Evolutionary conservation across 2,888 invertebrate species (phyloP), one percentile per base, ranked within the genome.

Genomic region (Drosophila atroscutellata): DNA sequence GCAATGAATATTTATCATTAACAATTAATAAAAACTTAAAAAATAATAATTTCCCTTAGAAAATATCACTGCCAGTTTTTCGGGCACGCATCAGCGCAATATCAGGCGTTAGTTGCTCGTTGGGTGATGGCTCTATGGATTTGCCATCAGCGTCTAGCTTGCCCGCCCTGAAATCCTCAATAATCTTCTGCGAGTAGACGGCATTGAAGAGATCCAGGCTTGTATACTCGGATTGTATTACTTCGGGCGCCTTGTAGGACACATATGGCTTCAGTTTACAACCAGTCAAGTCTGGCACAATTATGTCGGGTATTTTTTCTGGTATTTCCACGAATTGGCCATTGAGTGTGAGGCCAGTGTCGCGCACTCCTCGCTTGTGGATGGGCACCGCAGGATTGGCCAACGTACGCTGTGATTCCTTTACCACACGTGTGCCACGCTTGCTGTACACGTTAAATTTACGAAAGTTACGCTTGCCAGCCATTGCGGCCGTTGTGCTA

Each of bases 221-320:
- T 0, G 98, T 98, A 85, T 98, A 98, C 93, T 97, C 96, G 1
- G 95, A 94, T 91, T 98, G 97, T 15, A 94, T 92, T 0, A 98
- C 95, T 66, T 97, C 95, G 4, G 95, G 94, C 0, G 95, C 94
- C 92, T 95, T 95, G 92, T 99, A 99, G 0, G 98, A 97, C 0
- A 99, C 99, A 89, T 99, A 99, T 0, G 99, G 98, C 92, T 98
- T 98, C 26, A 99, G 93, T 93, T 96, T 94, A 90, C 96, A 99
- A 79, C 94, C 95, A 75, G 94, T 95, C 30, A 99, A 93, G 92
- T 98, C 96, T 0, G 99, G 99, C 3, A 99, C 99, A 65, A 99
- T 95, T 20, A 99, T 92, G 91, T 99, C 97, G 0, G 99, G 98
- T 76, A 98, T 95, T 96, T 96, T 98, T 94, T 99, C 99, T 1